Evolutionary conservation across 2,888 invertebrate genomes (phyloP).

Genomic region (Plagodis pulveraria): DNA sequence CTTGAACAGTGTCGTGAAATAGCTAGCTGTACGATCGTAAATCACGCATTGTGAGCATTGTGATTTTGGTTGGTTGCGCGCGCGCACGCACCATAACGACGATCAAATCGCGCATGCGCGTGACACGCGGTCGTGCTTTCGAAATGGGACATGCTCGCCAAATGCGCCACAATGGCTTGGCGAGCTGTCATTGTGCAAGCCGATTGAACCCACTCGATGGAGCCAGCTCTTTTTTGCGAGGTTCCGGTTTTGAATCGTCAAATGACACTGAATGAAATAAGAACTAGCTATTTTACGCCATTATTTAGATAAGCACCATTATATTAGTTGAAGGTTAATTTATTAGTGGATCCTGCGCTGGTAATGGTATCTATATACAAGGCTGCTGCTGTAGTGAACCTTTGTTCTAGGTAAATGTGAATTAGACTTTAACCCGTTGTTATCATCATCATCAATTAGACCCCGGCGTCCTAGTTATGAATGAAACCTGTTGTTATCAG

Average conservation of each 20-base stretch:
- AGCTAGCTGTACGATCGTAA: conserved; percentile 46
- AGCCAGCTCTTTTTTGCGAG: conserved; percentile 33
- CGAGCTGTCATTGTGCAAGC: conserved; percentile 48
- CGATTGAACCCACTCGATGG: conserved; percentile 40
- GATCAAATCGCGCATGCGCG: conserved; percentile 57
- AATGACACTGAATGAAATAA: not conserved
- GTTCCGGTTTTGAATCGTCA: conserved; percentile 31
- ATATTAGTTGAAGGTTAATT: too few relatives aligned
- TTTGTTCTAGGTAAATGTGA: too few relatives aligned
- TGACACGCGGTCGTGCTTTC: conserved; percentile 50
- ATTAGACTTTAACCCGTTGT: too few relatives aligned
- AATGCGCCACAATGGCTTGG: conserved; percentile 49
- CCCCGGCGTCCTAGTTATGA: too few relatives aligned
- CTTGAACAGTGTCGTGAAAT: conserved; percentile 58
- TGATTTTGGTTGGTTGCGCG: conserved; percentile 59
- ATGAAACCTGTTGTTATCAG: too few relatives aligned
- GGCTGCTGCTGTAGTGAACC: too few relatives aligned
- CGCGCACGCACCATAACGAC: conserved; percentile 64
- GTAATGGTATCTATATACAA: too few relatives aligned
- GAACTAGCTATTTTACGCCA: not conserved
- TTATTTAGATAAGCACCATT: too few relatives aligned
- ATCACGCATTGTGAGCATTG: conserved; percentile 55
- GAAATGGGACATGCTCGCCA: conserved; percentile 43
- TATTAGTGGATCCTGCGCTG: too few relatives aligned
- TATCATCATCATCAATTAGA: too few relatives aligned